phyloP scores from a whole-genome alignment of 2,888 invertebrate species.

The Aphrophora alni region DNA sequence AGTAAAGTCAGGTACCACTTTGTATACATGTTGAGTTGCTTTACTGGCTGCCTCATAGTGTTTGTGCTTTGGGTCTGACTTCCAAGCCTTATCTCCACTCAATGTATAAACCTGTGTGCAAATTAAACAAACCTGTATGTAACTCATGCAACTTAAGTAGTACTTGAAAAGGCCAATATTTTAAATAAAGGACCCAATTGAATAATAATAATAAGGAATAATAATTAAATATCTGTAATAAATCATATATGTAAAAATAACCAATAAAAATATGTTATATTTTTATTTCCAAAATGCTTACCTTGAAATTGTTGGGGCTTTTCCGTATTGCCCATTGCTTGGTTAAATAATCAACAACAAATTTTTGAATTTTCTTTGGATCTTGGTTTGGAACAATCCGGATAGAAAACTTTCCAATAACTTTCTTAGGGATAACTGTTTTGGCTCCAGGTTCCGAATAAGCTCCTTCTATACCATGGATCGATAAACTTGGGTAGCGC shows the following conservation, averaged over 20 bases:
- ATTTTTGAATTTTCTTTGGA: slow-evolving; percentile 80
- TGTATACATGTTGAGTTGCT: slow-evolving; percentile 85
- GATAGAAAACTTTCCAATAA: slow-evolving; percentile 96
- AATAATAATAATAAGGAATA: background rate
- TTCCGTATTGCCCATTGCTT: slow-evolving; percentile 78
- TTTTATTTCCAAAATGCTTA: no score
- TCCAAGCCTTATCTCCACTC: slow-evolving; percentile 90
- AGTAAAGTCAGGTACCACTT: slow-evolving; percentile 90
- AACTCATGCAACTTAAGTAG: background rate
- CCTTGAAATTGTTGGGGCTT: slow-evolving; percentile 86
- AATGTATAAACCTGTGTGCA: slow-evolving; percentile 57
- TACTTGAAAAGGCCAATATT: no score
- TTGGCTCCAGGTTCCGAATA: slow-evolving; percentile 93
- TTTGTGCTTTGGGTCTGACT: slow-evolving; percentile 89
- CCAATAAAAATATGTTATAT: no score
- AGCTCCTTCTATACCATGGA: slow-evolving; percentile 96
- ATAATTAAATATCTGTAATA: background rate
- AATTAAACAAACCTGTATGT: background rate
- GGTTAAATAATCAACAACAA: slow-evolving; percentile 78
- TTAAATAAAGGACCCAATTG: no score
- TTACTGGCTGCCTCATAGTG: slow-evolving; percentile 89
- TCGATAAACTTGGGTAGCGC: slow-evolving; percentile 91
- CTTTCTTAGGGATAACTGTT: slow-evolving; percentile 93
- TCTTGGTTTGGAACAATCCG: slow-evolving; percentile 95
- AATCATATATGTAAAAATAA: no score